Percentiles rank a stretch among this genome's conserved stretches.
phyloP scores from a whole-genome alignment of 2,888 invertebrate genomes.

The Drosophila mimica region DNA sequence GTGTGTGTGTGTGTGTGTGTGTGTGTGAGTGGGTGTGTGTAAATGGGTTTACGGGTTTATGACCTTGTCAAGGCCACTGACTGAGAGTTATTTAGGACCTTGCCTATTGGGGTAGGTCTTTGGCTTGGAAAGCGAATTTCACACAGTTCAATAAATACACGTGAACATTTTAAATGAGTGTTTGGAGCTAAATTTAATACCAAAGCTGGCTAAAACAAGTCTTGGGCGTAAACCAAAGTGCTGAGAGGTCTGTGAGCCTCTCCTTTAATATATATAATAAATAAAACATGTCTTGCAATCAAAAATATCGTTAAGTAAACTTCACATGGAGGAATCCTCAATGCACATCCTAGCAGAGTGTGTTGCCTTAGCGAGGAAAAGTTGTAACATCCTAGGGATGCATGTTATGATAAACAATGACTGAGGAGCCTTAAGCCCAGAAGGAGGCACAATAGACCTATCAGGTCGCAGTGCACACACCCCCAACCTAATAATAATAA shows the following conservation, averaged over 20 bases:
- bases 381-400: too few species aligned
- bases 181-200: conserved; percentile 4
- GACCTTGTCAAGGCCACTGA: conserved; percentile 63
- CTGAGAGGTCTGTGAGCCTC: neutral
- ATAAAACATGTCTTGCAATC: neutral
- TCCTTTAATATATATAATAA: neutral
- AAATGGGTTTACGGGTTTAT: conserved; percentile 28
- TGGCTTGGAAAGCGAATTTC: conserved; percentile 7
- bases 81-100: conserved; percentile 15
- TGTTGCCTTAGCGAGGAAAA: too few species aligned
- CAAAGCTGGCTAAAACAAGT: neutral
- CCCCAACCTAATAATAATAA: too few species aligned
- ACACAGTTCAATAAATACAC: conserved; percentile 15
- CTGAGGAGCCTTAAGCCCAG: too few species aligned
- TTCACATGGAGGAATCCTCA: too few species aligned
- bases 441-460: too few species aligned
- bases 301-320: too few species aligned
- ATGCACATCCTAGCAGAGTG: too few species aligned
- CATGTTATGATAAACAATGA: too few species aligned
- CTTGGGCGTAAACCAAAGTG: neutral
- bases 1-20: neutral
- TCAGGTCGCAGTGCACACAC: too few species aligned
- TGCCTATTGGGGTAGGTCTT: conserved; percentile 61
- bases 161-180: neutral
- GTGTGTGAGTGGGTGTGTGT: neutral